phyloP scores from a whole-genome alignment of 64 coral and sea anemone species.

The Exaiptasia diaphana region DNA sequence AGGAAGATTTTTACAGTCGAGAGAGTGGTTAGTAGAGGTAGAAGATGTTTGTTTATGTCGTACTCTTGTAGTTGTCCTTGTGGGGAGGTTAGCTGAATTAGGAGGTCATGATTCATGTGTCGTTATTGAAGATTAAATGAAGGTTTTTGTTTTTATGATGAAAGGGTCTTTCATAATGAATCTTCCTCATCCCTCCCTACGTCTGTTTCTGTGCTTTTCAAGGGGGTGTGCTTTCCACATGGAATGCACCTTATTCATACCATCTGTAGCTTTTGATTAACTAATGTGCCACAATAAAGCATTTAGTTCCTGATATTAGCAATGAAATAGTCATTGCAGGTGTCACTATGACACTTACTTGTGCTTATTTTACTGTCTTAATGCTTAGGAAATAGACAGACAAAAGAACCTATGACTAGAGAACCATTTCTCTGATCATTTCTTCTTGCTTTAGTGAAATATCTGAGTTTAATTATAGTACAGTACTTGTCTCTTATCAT shows the following conservation, averaged over 20 bases:
- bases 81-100: not conserved
- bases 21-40: slow-evolving; percentile 3
- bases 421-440: too few species aligned
- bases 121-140: not conserved
- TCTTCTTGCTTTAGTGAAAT: too few species aligned
- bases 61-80: not conserved
- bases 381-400: too few species aligned
- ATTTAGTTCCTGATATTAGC: too few species aligned
- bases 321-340: too few species aligned
- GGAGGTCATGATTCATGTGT: not conserved
- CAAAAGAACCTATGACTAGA: too few species aligned
- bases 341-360: too few species aligned
- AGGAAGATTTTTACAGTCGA: slow-evolving; percentile 18
- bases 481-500: too few species aligned
- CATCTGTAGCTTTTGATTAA: slow-evolving; percentile 29
- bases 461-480: too few species aligned
- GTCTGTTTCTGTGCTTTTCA: not conserved
- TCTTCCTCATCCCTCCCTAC: not conserved
- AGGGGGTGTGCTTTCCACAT: slow-evolving; percentile 18
- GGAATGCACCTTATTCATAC: slow-evolving; percentile 6
- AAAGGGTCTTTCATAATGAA: not conserved
- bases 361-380: too few species aligned
- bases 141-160: too few species aligned
- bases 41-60: not conserved
- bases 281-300: too few species aligned